Percentiles rank a stretch among this genome's conserved stretches.
phyloP scores from a whole-genome alignment of 1,140 invertebrate genomes.

The Venustaconcha ellipsiformis region DNA sequence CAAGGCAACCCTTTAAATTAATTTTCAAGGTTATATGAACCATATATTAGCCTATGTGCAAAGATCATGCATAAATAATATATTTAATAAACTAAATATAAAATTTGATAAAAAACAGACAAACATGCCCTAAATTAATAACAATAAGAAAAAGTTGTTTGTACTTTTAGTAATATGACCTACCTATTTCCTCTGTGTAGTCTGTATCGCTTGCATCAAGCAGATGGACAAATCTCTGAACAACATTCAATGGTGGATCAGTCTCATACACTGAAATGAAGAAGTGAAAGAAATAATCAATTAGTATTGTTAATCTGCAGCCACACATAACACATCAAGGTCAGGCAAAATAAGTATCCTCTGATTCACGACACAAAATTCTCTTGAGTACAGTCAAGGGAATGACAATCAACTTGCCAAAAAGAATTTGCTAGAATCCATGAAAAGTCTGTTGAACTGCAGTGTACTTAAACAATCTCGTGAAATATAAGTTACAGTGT shows the following conservation, averaged over 20 bases:
- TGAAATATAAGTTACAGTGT: too few species aligned
- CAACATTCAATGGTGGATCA: slow-evolving; percentile 79
- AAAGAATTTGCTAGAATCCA: too few species aligned
- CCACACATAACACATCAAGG: not conserved
- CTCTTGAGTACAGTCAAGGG: too few species aligned
- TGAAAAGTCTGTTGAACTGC: too few species aligned
- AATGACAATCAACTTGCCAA: too few species aligned
- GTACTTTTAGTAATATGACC: not conserved
- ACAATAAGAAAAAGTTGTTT: too few species aligned
- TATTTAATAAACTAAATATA: not conserved
- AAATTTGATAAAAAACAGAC: not conserved
- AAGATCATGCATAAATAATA: too few species aligned
- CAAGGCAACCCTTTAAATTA: not conserved
- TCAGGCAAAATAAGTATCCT: too few species aligned
- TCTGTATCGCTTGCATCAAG: slow-evolving; percentile 81
- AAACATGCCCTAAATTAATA: too few species aligned
- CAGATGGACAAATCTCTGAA: slow-evolving; percentile 80
- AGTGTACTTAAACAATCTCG: too few species aligned
- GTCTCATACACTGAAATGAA: slow-evolving; percentile 72
- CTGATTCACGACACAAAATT: too few species aligned
- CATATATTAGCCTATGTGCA: too few species aligned
- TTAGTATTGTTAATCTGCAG: not conserved
- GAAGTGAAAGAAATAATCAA: not conserved
- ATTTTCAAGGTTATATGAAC: not conserved
- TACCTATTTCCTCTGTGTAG: slow-evolving; percentile 72